These are phyloP conservation scores for Clarias fuscus DNA, from an alignment of 2,797 vertebrate species.

Conservation along the genomic window DNA sequence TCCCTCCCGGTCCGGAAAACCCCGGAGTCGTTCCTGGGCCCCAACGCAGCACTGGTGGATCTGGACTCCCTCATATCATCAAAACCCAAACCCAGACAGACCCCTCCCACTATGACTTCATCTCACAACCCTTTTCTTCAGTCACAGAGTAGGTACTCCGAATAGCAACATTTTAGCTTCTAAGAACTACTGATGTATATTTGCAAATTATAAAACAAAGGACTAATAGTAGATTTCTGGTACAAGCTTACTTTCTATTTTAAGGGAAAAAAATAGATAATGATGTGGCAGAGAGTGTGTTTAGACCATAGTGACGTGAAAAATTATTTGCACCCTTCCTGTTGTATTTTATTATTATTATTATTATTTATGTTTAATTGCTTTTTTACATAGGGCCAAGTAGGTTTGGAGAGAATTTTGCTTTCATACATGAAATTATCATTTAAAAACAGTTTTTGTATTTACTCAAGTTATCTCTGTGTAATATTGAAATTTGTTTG, in stretches of 20 bases:
- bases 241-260: neutral
- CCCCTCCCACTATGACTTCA: slow-evolving; percentile 75
- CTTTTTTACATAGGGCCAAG: too few species aligned
- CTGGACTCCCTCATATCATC: slow-evolving; percentile 87
- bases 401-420: too few species aligned
- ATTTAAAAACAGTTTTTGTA: too few species aligned
- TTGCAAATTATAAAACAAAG: neutral
- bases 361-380: too few species aligned
- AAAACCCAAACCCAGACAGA: slow-evolving; percentile 81
- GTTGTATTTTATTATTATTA: too few species aligned
- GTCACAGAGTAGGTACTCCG: slow-evolving; percentile 71
- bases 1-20: slow-evolving; percentile 84
- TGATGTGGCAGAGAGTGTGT: neutral
- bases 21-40: slow-evolving; percentile 90
- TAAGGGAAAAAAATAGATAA: neutral
- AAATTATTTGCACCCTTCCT: too few species aligned
- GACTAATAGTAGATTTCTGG: neutral
- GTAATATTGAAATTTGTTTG: too few species aligned
- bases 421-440: too few species aligned
- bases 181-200: neutral
- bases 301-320: neutral
- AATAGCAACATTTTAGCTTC: neutral
- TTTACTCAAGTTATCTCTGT: too few species aligned
- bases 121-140: slow-evolving; percentile 83
- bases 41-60: slow-evolving; percentile 90